Percentiles rank a stretch among this genome's conserved stretches.
Evolutionary conservation across 1,140 invertebrate genomes (phyloP).

Genomic region (Drosophila ironensis): DNA sequence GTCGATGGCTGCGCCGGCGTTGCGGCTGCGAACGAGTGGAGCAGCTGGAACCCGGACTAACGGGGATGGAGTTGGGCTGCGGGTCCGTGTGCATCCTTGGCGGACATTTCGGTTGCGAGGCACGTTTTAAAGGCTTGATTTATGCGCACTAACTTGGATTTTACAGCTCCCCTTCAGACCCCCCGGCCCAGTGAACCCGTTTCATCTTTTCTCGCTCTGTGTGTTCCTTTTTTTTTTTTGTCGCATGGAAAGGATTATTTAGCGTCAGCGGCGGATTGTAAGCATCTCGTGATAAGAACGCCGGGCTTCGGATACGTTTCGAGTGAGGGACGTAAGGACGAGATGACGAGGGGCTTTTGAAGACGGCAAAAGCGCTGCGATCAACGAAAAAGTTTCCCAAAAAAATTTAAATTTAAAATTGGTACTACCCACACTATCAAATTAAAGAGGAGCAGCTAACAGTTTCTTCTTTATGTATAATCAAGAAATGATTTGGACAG

Average conservation of each 20-base stretch:
- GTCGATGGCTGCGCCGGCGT: conserved; percentile 41
- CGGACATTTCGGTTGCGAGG: conserved; percentile 78
- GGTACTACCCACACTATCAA: no score
- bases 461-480: no score
- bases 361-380: conserved; percentile 51
- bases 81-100: conserved; percentile 57
- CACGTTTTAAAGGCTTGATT: conserved; percentile 81
- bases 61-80: conserved; percentile 1
- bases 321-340: neutral
- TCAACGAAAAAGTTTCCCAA: conserved; percentile 9
- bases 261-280: conserved; percentile 76
- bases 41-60: no score
- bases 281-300: conserved; percentile 73
- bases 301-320: conserved; percentile 28
- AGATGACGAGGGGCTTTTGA: conserved; percentile 18
- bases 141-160: conserved; percentile 75
- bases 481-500: no score
- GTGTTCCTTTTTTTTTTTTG: conserved; percentile 41
- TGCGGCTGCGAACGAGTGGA: conserved; percentile 29
- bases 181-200: conserved; percentile 9
- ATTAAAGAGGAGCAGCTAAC: no score
- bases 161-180: conserved; percentile 39
- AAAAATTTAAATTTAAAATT: no score
- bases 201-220: conserved; percentile 45
- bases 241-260: conserved; percentile 76